phyloP scores from a whole-genome alignment of 2,113 vertebrate species.

The Catharus minimus region DNA sequence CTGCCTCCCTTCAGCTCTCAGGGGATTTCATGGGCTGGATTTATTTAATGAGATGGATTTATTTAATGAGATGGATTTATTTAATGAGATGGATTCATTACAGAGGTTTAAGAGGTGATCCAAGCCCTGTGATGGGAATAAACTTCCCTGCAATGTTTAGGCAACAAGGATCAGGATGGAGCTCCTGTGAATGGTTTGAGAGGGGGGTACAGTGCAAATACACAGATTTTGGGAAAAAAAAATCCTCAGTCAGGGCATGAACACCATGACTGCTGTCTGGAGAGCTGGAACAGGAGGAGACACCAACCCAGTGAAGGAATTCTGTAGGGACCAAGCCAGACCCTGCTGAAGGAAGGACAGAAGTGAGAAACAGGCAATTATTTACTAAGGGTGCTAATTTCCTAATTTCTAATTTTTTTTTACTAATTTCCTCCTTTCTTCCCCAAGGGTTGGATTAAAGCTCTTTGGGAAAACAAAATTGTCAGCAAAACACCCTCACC shows the following conservation, averaged over 20 bases:
- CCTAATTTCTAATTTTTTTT: too few species aligned
- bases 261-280: neutral
- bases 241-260: neutral
- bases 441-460: rapidly evolving
- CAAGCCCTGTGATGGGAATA: neutral
- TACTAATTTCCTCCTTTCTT: neutral
- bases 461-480: neutral
- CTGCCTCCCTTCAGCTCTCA: neutral
- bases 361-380: neutral
- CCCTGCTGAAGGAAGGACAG: neutral
- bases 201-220: rapidly evolving
- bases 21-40: neutral
- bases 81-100: neutral
- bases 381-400: neutral
- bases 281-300: neutral
- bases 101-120: neutral
- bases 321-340: neutral
- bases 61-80: neutral
- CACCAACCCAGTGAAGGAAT: neutral
- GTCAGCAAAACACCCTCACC: neutral
- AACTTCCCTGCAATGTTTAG: rapidly evolving
- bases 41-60: neutral
- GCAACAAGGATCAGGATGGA: rapidly evolving
- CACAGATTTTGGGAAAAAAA: neutral
- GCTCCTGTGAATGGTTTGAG: neutral